Base-by-base conservation (phyloP, 2,797 vertebrate species). In the Notolabrus celidotus region DNA sequence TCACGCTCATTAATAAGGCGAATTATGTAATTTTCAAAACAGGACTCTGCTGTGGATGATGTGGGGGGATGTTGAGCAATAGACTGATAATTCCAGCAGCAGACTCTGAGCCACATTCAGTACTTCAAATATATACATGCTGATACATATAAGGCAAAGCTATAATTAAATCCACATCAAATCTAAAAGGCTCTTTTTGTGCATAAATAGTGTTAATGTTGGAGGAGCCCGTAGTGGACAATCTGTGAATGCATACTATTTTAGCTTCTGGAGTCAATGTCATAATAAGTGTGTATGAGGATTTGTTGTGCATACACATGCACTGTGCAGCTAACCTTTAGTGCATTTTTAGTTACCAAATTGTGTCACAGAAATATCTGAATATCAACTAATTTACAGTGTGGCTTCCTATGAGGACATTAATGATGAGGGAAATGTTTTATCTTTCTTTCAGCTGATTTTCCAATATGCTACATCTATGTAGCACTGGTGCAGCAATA, bases 11-110 rank as follows among this genome's bases (percentile, higher is more conserved):
- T 91, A 90, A 90, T 91, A 89, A 87, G 81, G 80, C 78, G 73
- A 91, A 91, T 91, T 89, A 91, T 92, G 88, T 86, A 86, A 91
- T 92, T 89, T 90, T 86, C 73, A 74, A 89, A 88, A 86, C 84
- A 88, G 70, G 70, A 87, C 74, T 84, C 67, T 77, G 76, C 47
- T 84, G 75, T 84, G 75, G 53, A 76, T 83, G 74, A 69, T 61
- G 19, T 17, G 57, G 29, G 58, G 23, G 19, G 31, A 3, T 68
- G 79, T 68, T 59, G 65, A 74, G 68, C 54, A 76, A 74, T 53
- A 68, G n/a, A 52, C 46, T 68, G 67, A 79, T 86, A 69, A 80
- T 83, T 85, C 67, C 66, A 64, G 63, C 34, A 23, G 45, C 20
- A 31, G 69, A 85, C 52, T 77, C 70, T 50, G 43, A 76, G 71